These are phyloP conservation scores for Coracias cyanogaster DNA, from an alignment of 2,797 vertebrate species.

Conservation along the genomic window DNA sequence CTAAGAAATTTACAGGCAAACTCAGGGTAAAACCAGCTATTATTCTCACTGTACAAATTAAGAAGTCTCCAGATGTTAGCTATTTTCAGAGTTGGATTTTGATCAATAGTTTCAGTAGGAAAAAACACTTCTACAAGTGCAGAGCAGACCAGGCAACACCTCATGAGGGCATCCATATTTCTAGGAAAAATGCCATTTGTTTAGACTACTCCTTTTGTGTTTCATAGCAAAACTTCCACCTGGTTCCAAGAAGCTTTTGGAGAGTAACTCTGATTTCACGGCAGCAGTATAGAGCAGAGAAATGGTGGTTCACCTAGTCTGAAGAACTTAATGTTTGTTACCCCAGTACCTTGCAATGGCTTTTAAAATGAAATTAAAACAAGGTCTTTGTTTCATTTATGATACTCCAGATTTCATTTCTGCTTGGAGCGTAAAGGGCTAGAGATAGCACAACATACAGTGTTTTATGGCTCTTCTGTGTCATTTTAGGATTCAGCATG, in stretches of 20 bases:
- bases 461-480: conserved; percentile 28
- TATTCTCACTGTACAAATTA: not conserved
- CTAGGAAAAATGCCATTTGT: conserved; percentile 22
- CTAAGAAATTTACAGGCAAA: conserved; percentile 27
- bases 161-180: conserved; percentile 34
- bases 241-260: not conserved
- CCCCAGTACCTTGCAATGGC: not conserved
- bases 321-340: not conserved
- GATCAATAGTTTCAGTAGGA: conserved; percentile 9
- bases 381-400: conserved; percentile 15
- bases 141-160: not conserved
- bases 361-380: conserved; percentile 49
- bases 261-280: not conserved
- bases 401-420: not conserved
- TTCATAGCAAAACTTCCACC: not conserved
- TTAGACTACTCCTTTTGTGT: not conserved
- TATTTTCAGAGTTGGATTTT: not conserved
- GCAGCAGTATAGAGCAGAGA: not conserved
- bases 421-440: not conserved
- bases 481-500: not conserved
- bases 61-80: not conserved
- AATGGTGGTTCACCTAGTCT: not conserved
- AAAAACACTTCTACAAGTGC: not conserved
- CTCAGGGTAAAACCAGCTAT: not conserved
- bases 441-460: not conserved